Conservation (phyloP, 2,113 vertebrate species). For the Microcebus lehilahytsara region DNA sequence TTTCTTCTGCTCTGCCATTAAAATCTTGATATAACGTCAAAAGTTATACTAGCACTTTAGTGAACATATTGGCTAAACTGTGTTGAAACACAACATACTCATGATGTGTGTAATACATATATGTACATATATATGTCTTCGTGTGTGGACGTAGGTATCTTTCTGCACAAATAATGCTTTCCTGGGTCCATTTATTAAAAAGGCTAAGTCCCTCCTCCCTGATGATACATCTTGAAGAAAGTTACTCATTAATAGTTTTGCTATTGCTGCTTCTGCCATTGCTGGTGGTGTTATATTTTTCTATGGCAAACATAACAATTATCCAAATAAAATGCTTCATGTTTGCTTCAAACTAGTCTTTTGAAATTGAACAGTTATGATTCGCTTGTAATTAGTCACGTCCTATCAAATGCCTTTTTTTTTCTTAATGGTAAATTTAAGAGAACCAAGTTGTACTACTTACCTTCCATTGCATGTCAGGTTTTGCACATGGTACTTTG, state of each 20-base stretch:
- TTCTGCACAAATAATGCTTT: not conserved
- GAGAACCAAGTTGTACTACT: not conserved
- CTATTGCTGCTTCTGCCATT: not conserved
- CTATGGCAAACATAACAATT: not conserved
- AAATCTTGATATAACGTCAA: not conserved
- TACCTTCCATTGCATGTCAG: too few species aligned
- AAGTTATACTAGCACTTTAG: not conserved
- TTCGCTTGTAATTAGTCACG: not conserved
- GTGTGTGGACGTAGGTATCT: not conserved
- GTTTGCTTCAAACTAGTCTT: not conserved
- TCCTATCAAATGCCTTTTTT: not conserved
- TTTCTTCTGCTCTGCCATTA: constrained; percentile 7
- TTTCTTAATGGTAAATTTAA: not conserved
- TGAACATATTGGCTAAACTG: not conserved
- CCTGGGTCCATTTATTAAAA: not conserved
- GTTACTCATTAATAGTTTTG: rapidly evolving
- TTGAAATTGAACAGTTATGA: not conserved
- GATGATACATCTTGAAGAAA: not conserved
- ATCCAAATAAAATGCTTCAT: not conserved
- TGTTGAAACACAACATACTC: not conserved
- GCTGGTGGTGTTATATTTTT: not conserved
- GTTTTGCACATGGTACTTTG: not conserved
- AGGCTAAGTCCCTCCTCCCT: not conserved
- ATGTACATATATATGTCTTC: not conserved
- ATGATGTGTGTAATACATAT: too few species aligned